These are phyloP conservation scores for Toxotes chatareus DNA, from an alignment of 2,113 vertebrate genomes.

Conservation along the genomic window DNA sequence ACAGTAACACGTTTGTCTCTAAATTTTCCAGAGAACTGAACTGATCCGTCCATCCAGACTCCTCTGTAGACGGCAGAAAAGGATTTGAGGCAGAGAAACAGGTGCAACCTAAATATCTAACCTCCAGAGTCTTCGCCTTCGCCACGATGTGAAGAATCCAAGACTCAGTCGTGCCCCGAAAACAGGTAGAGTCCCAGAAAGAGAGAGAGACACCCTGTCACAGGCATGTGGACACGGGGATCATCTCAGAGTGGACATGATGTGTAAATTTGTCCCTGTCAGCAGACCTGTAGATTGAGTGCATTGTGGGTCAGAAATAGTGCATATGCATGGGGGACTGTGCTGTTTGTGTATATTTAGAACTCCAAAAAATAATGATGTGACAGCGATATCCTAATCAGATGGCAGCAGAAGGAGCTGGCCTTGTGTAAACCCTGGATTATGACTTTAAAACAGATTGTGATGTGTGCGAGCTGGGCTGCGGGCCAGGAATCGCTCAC, in stretches of 20 bases:
- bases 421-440: slow-evolving; percentile 28
- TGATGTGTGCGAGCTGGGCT: background rate
- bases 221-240: slow-evolving; percentile 37
- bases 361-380: slow-evolving; percentile 38
- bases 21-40: background rate
- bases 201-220: background rate
- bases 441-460: slow-evolving; percentile 22
- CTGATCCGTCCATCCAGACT: too few species aligned
- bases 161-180: slow-evolving; percentile 16
- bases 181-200: slow-evolving; percentile 51
- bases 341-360: slow-evolving; percentile 66
- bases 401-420: slow-evolving; percentile 31
- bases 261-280: slow-evolving; percentile 82
- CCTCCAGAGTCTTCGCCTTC: slow-evolving; percentile 43
- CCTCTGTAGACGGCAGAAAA: background rate
- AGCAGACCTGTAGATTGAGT: slow-evolving; percentile 63
- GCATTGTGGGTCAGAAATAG: slow-evolving; percentile 75
- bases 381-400: slow-evolving; percentile 51
- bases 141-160: slow-evolving; percentile 57
- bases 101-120: slow-evolving; percentile 65
- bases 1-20: too few species aligned
- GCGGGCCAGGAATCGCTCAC: background rate
- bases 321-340: slow-evolving; percentile 32
- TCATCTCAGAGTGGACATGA: slow-evolving; percentile 42
- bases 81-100: slow-evolving; percentile 53